These are phyloP conservation scores for Mormyrops attenuatus DNA, from an alignment of 2,797 vertebrate species.

Conservation along the genomic window DNA sequence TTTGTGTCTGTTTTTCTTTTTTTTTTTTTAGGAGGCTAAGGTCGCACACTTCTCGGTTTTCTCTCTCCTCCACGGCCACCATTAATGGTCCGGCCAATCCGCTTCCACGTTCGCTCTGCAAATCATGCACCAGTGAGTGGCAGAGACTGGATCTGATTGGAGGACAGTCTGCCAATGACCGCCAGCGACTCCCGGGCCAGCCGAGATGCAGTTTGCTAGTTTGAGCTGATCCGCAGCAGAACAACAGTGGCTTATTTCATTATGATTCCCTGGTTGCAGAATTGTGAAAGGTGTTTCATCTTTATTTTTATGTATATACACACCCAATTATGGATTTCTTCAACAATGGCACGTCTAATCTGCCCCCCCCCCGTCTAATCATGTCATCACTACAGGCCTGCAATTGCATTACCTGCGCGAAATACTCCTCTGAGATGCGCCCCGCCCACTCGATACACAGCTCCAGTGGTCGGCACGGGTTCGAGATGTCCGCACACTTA, in stretches of 20 bases:
- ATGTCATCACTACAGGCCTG: background rate
- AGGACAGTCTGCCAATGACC: background rate
- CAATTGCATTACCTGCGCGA: slow-evolving; percentile 79
- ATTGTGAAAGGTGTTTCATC: background rate
- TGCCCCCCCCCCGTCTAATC: background rate
- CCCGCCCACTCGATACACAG: slow-evolving; percentile 93
- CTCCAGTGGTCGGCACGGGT: slow-evolving; percentile 82
- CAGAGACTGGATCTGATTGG: background rate
- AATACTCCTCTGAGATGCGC: slow-evolving; percentile 95
- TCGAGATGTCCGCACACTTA: slow-evolving; percentile 93
- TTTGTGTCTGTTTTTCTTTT: background rate
- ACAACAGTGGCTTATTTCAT: background rate
- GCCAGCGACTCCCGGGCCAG: background rate
- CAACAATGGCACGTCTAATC: background rate
- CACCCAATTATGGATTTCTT: background rate
- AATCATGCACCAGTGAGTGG: background rate
- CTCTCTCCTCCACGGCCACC: background rate
- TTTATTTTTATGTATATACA: background rate
- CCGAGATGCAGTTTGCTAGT: background rate
- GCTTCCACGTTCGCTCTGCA: background rate
- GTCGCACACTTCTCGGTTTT: background rate
- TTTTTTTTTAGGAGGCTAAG: background rate
- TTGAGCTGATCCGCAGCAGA: background rate
- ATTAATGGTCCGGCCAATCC: background rate
- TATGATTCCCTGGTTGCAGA: background rate